These are phyloP conservation scores for Gasterosteus nipponicus DNA, from an alignment of 2,113 vertebrate species.

Conservation along the genomic window DNA sequence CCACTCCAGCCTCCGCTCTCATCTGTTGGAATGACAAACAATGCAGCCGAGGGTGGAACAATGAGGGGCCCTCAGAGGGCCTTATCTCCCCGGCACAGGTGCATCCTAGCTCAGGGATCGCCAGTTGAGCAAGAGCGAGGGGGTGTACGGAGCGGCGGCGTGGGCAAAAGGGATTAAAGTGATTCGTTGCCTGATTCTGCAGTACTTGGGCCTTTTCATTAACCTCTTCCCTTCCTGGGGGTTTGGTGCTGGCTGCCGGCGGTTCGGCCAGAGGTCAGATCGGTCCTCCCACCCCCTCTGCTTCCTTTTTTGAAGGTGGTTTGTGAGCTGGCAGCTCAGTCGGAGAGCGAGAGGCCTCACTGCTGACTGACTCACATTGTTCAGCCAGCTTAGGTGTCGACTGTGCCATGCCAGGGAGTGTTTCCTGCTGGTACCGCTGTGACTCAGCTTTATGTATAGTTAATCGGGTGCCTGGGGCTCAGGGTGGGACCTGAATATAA, in stretches of 20 bases:
- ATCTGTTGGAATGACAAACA: conserved; percentile 83
- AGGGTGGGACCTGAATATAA: conserved; percentile 31
- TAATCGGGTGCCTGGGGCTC: conserved; percentile 32
- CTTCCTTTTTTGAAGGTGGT: neutral
- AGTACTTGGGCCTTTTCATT: conserved; percentile 50
- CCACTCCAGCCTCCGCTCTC: conserved; percentile 64
- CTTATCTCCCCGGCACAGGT: conserved; percentile 86
- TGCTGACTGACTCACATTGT: conserved; percentile 53
- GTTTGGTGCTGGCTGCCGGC: conserved; percentile 23
- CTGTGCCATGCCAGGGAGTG: conserved; percentile 30
- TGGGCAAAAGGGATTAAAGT: conserved; percentile 72
- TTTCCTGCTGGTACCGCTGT: conserved; percentile 60
- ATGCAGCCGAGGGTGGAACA: conserved; percentile 79
- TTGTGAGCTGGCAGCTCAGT: conserved; percentile 36
- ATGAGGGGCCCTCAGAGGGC: conserved; percentile 78
- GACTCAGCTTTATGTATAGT: conserved; percentile 64
- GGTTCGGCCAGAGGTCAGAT: conserved; percentile 1
- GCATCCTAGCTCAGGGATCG: conserved; percentile 81
- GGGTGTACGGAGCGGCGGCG: conserved; percentile 34
- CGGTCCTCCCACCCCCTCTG: neutral
- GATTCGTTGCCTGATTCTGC: conserved; percentile 74
- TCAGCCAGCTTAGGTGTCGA: conserved; percentile 51
- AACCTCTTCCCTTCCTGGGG: conserved; percentile 51
- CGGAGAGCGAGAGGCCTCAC: conserved; percentile 27
- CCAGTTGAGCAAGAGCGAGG: conserved; percentile 50